Base-by-base conservation (phyloP, 2,797 vertebrate species). In the Pteropus rufus region DNA sequence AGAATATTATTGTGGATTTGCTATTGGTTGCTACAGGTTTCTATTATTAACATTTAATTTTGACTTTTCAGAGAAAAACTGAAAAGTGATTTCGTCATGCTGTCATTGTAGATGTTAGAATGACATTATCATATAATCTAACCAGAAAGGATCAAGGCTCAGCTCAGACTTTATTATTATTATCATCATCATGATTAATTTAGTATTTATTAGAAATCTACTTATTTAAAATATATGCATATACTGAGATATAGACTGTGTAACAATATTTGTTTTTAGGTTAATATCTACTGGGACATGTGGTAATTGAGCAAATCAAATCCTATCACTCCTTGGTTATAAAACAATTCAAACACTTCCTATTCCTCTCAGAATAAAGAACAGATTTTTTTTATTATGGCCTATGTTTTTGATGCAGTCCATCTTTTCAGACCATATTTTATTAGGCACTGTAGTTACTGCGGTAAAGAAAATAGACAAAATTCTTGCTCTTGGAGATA, bases 21-120 rank as follows among this genome's bases (percentile, higher is more conserved):
- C 54, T 87, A 52, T 65, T 62, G 3, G 21, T 44, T 65, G 8
- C n/a, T 73, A 52, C 11, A n/a, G 4, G 11, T 79, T 91, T 87
- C 18, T 95, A 14, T 72, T 49, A 77, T 65, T 91, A 93, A 92
- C 84, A 91, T 89, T 91, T 76, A 19, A 60, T 34, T 88, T 75
- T 88, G 44, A 82, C 52, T 69, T 95, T 31, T 96, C 18, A 81
- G 54, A 77, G 76, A 90, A 96, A 92, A 93, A 23, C 31, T 83
- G 26, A 86, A 72, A 91, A 85, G 18, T 54, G 34, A 90, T 88
- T 82, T 77, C 69, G 7, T n/a, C n/a, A 9, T 73, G 7, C 24
- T 91, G 9, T 29, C 56, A 64, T 86, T 92, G 91, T 80, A 36
- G 24, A 6, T 90, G 5, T 77, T 90, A 41, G 12, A 80, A 90